These are phyloP conservation scores for Channa maculata DNA, from an alignment of 2,113 vertebrate genomes.

Conservation along the genomic window DNA sequence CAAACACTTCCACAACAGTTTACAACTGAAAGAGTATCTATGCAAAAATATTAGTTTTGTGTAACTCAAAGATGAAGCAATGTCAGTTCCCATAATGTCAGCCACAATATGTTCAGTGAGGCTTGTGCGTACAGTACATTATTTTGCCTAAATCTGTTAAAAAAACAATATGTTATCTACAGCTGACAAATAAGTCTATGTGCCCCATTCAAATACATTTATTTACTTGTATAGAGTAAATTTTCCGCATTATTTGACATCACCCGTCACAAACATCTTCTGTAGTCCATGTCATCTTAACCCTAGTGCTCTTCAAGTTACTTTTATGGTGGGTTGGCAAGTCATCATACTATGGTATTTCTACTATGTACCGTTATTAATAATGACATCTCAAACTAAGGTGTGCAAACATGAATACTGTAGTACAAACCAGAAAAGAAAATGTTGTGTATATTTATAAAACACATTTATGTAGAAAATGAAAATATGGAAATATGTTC, in stretches of 20 bases:
- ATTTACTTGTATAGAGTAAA: neutral
- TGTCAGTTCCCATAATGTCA: neutral
- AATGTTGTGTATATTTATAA: neutral
- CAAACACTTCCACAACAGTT: conserved; percentile 10
- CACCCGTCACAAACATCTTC: neutral
- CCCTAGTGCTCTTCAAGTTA: neutral
- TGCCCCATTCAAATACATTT: neutral
- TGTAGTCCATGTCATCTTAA: neutral
- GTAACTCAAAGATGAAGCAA: conserved; percentile 15
- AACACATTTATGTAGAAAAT: too few species aligned
- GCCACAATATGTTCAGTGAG: conserved; percentile 15
- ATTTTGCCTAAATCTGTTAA: neutral
- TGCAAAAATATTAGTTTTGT: conserved; percentile 6
- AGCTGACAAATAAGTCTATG: conserved; percentile 20
- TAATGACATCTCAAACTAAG: neutral
- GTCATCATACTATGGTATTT: neutral
- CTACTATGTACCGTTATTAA: neutral
- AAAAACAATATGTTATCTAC: neutral
- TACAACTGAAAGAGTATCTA: conserved; percentile 15
- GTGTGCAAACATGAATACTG: neutral
- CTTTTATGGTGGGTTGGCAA: neutral
- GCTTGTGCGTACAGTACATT: conserved; percentile 2
- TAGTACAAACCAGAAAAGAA: neutral
- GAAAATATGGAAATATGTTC: too few species aligned
- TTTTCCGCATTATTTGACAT: neutral